Evolutionary conservation across 2,888 invertebrate genomes (phyloP).

Genomic region (Watsonalla cultraria): DNA sequence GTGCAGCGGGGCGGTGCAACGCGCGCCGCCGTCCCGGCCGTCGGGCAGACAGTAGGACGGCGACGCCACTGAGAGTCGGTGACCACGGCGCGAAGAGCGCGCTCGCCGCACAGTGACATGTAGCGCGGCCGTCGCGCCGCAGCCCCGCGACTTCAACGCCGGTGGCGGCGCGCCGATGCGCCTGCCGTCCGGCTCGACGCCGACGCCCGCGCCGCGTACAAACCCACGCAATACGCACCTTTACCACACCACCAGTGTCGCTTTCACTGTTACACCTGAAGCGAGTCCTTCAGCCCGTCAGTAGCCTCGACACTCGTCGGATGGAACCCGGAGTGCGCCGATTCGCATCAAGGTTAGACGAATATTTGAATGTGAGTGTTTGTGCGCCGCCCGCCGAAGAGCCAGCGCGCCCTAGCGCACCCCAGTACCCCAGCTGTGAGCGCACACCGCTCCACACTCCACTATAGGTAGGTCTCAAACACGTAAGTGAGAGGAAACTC

Average conservation of each 20-base stretch:
- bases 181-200: slow-evolving; percentile 67
- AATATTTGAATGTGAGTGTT: slow-evolving; percentile 76
- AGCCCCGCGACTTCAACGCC: slow-evolving; percentile 63
- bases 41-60: slow-evolving; percentile 77
- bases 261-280: slow-evolving; percentile 61
- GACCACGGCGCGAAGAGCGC: slow-evolving; percentile 75
- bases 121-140: slow-evolving; percentile 73
- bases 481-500: slow-evolving; percentile 53
- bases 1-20: slow-evolving; percentile 77
- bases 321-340: slow-evolving; percentile 78
- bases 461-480: slow-evolving; percentile 62
- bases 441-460: slow-evolving; percentile 47
- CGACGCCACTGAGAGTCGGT: slow-evolving; percentile 77
- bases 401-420: slow-evolving; percentile 53
- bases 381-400: slow-evolving; percentile 59
- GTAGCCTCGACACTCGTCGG: slow-evolving; percentile 70
- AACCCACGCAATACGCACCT: slow-evolving; percentile 34
- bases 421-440: slow-evolving; percentile 57
- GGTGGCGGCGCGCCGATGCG: slow-evolving; percentile 74
- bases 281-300: slow-evolving; percentile 70
- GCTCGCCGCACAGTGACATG: slow-evolving; percentile 75
- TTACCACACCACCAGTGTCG: slow-evolving; percentile 44
- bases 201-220: slow-evolving; percentile 56
- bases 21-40: slow-evolving; percentile 71
- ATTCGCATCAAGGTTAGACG: slow-evolving; percentile 78